phyloP scores from a whole-genome alignment of 2,888 invertebrate genomes.

The Drosophila longiperda region DNA sequence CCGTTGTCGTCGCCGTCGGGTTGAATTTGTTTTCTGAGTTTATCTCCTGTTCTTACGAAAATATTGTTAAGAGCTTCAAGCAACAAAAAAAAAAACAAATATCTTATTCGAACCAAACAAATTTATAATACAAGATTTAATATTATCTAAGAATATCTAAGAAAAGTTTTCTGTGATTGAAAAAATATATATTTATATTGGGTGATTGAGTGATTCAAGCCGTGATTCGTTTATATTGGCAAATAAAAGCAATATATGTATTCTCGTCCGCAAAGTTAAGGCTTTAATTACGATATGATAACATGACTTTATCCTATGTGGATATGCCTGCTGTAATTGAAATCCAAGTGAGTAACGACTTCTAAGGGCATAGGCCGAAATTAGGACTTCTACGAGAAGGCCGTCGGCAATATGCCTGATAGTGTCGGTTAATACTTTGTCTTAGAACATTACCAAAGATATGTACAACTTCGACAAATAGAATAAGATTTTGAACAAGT shows the following conservation, averaged over 20 bases:
- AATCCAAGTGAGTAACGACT: slow-evolving; percentile 88
- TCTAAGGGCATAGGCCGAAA: too few species aligned
- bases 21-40: slow-evolving; percentile 35
- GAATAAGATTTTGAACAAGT: background rate
- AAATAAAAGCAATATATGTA: background rate
- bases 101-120: background rate
- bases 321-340: slow-evolving; percentile 91
- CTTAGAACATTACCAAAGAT: background rate
- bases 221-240: background rate
- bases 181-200: background rate
- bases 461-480: background rate
- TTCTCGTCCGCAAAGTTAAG: background rate
- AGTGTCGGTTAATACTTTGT: background rate
- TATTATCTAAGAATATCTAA: background rate
- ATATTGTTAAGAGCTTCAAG: slow-evolving; percentile 9
- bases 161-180: slow-evolving; percentile 14
- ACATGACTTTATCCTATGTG: slow-evolving; percentile 90
- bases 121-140: background rate
- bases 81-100: background rate
- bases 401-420: background rate
- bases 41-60: slow-evolving; percentile 17
- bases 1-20: slow-evolving; percentile 56
- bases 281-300: slow-evolving; percentile 66
- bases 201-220: slow-evolving; percentile 1
- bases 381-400: background rate